These are phyloP conservation scores for Diplodus sargus DNA, from an alignment of 2,797 vertebrate species.

Conservation along the genomic window DNA sequence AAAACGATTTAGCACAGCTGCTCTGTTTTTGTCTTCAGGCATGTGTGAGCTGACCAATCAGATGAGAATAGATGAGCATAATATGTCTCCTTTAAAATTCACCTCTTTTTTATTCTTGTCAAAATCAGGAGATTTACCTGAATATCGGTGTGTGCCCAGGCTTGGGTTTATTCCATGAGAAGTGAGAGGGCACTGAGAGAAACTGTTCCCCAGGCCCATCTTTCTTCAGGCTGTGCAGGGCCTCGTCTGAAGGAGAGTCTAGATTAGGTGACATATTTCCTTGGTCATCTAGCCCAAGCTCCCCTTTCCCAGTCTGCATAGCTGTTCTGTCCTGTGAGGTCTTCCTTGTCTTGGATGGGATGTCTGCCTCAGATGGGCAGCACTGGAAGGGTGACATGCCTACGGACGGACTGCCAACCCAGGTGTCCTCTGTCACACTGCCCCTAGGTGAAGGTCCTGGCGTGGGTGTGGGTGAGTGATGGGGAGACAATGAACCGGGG, in stretches of 20 bases:
- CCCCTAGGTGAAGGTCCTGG: conserved; percentile 96
- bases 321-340: conserved; percentile 95
- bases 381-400: conserved; percentile 93
- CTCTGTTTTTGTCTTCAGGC: too few species aligned
- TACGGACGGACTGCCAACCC: conserved; percentile 89
- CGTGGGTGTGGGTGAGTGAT: conserved; percentile 95
- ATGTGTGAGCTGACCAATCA: too few species aligned
- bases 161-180: conserved; percentile 99
- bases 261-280: conserved; percentile 90
- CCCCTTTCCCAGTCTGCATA: conserved; percentile 89
- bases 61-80: too few species aligned
- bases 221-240: conserved; percentile 91
- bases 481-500: conserved; percentile 91
- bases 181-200: conserved; percentile 97
- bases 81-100: too few species aligned
- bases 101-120: not conserved
- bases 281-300: conserved; percentile 91
- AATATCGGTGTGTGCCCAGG: conserved; percentile 98
- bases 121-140: conserved; percentile 87
- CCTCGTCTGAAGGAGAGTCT: conserved; percentile 92
- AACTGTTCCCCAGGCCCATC: conserved; percentile 94
- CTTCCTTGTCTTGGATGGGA: conserved; percentile 97
- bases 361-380: conserved; percentile 93
- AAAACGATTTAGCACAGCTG: too few species aligned
- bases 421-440: conserved; percentile 97